Conservation (phyloP, 2,888 invertebrate species). For the Zygogramma bicolorata region DNA sequence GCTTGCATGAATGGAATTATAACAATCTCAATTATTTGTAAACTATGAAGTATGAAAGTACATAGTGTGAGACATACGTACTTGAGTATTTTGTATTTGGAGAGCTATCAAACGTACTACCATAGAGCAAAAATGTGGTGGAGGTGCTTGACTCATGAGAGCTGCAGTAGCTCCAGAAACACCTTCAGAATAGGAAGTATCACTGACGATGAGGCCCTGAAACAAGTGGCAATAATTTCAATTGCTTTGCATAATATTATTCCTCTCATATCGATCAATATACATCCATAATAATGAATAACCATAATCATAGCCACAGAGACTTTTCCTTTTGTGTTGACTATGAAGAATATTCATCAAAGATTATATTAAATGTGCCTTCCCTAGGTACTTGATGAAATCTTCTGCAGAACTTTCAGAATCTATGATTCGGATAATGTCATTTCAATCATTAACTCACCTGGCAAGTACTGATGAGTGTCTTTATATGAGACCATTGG, state of each 20-base stretch:
- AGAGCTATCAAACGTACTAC: constrained; percentile 95
- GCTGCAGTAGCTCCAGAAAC: constrained; percentile 87
- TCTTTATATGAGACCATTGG: constrained; percentile 95
- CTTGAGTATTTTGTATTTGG: constrained; percentile 94
- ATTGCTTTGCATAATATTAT: no score
- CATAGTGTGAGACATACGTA: constrained; percentile 63
- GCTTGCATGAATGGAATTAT: neutral
- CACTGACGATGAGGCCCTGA: constrained; percentile 84
- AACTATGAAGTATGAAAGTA: neutral
- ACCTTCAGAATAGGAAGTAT: constrained; percentile 76
- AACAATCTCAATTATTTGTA: neutral
- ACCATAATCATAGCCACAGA: no score
- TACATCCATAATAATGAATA: no score
- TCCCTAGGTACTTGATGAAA: no score
- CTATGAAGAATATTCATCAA: no score
- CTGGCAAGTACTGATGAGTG: constrained; percentile 87
- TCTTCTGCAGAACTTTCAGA: no score
- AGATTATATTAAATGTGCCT: no score
- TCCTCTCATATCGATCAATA: no score
- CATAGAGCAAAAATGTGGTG: constrained; percentile 94
- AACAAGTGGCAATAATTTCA: no score
- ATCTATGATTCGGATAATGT: neutral
- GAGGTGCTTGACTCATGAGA: constrained; percentile 91
- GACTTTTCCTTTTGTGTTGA: no score
- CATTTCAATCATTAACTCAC: constrained; percentile 66